These are phyloP conservation scores for Sphecodes monilicornis DNA, from an alignment of 2,888 invertebrate genomes.

Conservation along the genomic window DNA sequence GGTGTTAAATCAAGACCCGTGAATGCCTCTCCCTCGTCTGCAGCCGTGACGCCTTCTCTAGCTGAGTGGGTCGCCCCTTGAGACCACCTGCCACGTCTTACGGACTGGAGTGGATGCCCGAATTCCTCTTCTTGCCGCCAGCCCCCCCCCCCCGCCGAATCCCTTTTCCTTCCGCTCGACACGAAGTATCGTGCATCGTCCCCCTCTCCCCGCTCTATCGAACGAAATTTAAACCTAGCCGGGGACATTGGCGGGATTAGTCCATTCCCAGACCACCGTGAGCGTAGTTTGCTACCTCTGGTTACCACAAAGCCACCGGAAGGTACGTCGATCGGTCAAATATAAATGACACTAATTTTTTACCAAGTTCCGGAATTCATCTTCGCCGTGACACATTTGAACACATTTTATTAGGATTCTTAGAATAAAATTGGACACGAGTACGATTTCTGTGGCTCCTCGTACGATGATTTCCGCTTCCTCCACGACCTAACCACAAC, in stretches of 20 bases:
- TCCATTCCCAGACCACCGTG: not conserved
- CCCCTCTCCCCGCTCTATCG: slow-evolving; percentile 27
- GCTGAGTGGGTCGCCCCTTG: slow-evolving; percentile 71
- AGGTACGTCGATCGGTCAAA: not conserved
- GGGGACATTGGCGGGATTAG: slow-evolving; percentile 12
- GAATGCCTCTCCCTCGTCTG: slow-evolving; percentile 72
- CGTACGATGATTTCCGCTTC: no score
- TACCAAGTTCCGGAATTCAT: not conserved
- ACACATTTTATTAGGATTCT: not conserved
- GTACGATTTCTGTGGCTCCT: no score
- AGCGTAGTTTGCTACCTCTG: not conserved
- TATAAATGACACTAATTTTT: not conserved
- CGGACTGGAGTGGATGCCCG: slow-evolving; percentile 60
- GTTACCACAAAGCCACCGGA: not conserved
- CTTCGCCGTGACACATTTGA: not conserved
- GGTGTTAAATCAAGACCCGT: slow-evolving; percentile 81
- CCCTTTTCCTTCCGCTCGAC: slow-evolving; percentile 28
- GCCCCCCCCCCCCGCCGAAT: slow-evolving; percentile 18
- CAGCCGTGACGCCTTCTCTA: slow-evolving; percentile 74
- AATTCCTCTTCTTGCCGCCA: slow-evolving; percentile 64
- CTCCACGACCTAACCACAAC: no score
- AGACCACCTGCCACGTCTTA: slow-evolving; percentile 71
- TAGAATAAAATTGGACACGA: no score
- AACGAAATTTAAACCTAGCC: slow-evolving; percentile 37
- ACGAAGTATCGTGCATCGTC: slow-evolving; percentile 52